A percentile compares a stretch with the other conserved stretches of the same genome.
These are phyloP conservation scores for Phasianus colchicus DNA, from an alignment of 2,113 vertebrate species.

Conservation along the genomic window DNA sequence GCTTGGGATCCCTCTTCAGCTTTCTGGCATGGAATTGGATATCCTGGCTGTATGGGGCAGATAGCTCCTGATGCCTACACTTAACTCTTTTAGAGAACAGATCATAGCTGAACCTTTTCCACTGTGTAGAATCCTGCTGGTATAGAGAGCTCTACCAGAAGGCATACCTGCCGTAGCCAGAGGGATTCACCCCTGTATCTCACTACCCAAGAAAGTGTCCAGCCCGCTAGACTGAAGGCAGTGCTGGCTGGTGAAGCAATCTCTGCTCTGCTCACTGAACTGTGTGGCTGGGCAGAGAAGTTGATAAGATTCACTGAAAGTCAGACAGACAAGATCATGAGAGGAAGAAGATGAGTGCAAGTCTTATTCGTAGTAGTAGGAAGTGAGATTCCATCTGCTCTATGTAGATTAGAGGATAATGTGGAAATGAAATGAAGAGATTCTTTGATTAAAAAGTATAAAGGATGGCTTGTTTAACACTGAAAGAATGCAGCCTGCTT, in stretches of 20 bases:
- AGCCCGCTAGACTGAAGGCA: background rate
- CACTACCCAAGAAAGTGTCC: background rate
- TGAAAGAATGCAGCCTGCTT: background rate
- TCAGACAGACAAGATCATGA: background rate
- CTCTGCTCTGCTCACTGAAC: background rate
- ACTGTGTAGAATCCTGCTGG: background rate
- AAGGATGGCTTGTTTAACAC: background rate
- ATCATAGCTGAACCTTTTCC: background rate
- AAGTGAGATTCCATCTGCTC: background rate
- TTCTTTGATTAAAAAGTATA: background rate
- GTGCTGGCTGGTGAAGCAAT: background rate
- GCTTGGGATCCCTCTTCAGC: background rate
- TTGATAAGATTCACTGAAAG: background rate
- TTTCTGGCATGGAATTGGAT: background rate
- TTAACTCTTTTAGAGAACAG: background rate
- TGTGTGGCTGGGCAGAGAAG: background rate
- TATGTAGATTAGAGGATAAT: background rate
- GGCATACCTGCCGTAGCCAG: background rate
- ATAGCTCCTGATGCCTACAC: background rate
- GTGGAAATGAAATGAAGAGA: background rate
- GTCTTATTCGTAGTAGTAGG: background rate
- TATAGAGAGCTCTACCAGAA: background rate
- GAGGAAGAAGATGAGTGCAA: background rate
- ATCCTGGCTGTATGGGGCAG: rapidly evolving
- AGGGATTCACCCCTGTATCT: background rate